phyloP scores from a whole-genome alignment of 2,113 vertebrate genomes.

The Colistium nudipinnis region DNA sequence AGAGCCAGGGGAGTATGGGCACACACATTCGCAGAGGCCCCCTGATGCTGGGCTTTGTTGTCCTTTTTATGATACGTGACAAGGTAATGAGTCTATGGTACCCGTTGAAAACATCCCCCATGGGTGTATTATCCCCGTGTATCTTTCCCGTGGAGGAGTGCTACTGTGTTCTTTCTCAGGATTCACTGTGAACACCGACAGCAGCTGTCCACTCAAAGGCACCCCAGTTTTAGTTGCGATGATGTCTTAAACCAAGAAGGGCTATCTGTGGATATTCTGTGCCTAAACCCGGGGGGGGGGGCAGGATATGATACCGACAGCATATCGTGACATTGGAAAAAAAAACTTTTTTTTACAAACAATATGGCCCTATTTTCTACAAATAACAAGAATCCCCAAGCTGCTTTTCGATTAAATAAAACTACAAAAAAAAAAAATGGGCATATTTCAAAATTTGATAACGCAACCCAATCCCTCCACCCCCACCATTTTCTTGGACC shows the following conservation, averaged over 20 bases:
- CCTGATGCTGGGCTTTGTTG: slow-evolving; percentile 46
- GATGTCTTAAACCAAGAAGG: slow-evolving; percentile 51
- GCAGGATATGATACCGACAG: slow-evolving; percentile 48
- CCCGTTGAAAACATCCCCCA: slow-evolving; percentile 57
- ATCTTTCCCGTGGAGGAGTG: slow-evolving; percentile 35
- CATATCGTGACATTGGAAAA: slow-evolving; percentile 53
- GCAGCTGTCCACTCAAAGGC: slow-evolving; percentile 51
- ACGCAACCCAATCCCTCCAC: slow-evolving; percentile 73
- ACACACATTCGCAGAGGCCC: slow-evolving; percentile 37
- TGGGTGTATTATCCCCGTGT: slow-evolving; percentile 48
- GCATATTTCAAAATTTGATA: slow-evolving; percentile 76
- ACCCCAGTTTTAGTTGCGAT: slow-evolving; percentile 45
- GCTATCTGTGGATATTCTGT: slow-evolving; percentile 45
- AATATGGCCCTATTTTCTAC: slow-evolving; percentile 62
- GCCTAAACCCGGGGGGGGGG: neutral
- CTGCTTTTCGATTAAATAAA: slow-evolving; percentile 73
- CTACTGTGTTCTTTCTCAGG: slow-evolving; percentile 34
- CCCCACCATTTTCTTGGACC: slow-evolving; percentile 69
- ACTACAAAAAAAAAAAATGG: slow-evolving; percentile 67
- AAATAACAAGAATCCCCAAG: slow-evolving; percentile 62
- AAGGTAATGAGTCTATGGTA: slow-evolving; percentile 72
- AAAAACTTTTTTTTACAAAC: slow-evolving; percentile 60
- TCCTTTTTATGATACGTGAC: slow-evolving; percentile 70
- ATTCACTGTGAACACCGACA: slow-evolving; percentile 32
- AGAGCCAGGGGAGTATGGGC: slow-evolving; percentile 58